Evolutionary conservation across 2,797 vertebrate genomes (phyloP).

Genomic region (Rhinella marina): DNA sequence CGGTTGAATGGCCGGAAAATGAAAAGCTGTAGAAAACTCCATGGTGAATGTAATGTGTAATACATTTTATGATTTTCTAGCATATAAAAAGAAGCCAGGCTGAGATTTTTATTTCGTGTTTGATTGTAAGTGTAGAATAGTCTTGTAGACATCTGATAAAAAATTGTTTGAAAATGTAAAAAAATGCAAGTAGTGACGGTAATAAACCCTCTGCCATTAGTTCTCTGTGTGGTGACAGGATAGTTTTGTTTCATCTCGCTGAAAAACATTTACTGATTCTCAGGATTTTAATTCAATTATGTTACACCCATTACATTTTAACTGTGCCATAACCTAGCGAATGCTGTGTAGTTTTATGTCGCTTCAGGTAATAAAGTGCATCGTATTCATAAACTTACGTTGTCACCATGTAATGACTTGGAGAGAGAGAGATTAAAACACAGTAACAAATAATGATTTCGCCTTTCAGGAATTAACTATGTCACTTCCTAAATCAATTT

Average conservation of each 20-base stretch:
- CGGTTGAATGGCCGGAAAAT: background rate
- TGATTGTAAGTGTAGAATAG: background rate
- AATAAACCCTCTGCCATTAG: background rate
- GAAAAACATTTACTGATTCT: constrained; percentile 44
- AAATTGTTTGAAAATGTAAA: background rate
- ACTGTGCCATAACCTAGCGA: constrained; percentile 51
- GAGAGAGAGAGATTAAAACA: constrained; percentile 26
- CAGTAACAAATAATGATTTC: constrained; percentile 12
- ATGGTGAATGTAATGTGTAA: background rate
- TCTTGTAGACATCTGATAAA: constrained; percentile 8
- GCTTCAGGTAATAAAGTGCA: constrained; percentile 54
- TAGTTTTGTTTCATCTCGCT: constrained; percentile 29
- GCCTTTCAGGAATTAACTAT: constrained; percentile 31
- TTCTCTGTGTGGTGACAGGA: constrained; percentile 2
- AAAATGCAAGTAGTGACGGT: background rate
- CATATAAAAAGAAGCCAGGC: background rate
- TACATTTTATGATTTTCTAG: background rate
- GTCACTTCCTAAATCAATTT: background rate
- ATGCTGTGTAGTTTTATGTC: constrained; percentile 48
- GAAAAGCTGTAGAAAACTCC: background rate
- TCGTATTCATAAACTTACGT: constrained; percentile 44
- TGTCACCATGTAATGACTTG: constrained; percentile 52
- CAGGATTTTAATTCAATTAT: constrained; percentile 53
- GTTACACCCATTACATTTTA: constrained; percentile 56
- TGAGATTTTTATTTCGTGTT: background rate